Evolutionary conservation across 2,113 vertebrate genomes (phyloP), one percentile per base, ranked within the genome.

Genomic region (Brachirus orientalis): DNA sequence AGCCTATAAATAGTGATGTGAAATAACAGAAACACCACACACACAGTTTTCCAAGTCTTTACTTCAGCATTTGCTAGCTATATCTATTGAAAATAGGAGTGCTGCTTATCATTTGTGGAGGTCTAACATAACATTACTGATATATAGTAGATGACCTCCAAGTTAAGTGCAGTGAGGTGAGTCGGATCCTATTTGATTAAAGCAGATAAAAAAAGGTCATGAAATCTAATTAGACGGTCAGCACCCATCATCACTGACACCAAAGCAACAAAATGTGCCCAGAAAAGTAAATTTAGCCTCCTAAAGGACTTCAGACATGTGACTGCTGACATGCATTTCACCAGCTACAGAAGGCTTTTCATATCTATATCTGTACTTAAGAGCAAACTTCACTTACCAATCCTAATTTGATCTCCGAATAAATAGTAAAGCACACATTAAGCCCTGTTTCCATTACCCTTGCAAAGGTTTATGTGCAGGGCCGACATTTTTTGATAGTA

Each of bases 351-450:
- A 17, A 55, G 63, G 72, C 75, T 87, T 87, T 88, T 89, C 82
- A 55, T 61, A 76, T 71, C 75, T 69, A n/a, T n/a, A n/a, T n/a
- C n/a, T n/a, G n/a, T n/a, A 22, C 28, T 66, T 63, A 48, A 57
- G 50, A 56, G 28, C 19, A 58, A 64, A 63, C 40, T 46, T 82
- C 28, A 28, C 28, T 28, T 28, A 28, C 28, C 28, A 28, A 82
- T 87, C 84, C 87, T 86, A 88, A 74, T 90, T 89, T 63, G 68
- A 83, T 81, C 61, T 64, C 28, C 78, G 53, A 80, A 4, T 69
- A 64, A 67, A 72, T 41, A 14, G 40, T 10, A 19, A 67, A 43
- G 19, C 38, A 46, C 43, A 36, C 20, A 47, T 46, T 4, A 46
- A 51, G 18, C 37, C n/a, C 37, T 35, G 7, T 57, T 77, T 72